phyloP scores from a whole-genome alignment of 92 coral and sea anemone genomes.

The Epizoanthus rinbou region DNA sequence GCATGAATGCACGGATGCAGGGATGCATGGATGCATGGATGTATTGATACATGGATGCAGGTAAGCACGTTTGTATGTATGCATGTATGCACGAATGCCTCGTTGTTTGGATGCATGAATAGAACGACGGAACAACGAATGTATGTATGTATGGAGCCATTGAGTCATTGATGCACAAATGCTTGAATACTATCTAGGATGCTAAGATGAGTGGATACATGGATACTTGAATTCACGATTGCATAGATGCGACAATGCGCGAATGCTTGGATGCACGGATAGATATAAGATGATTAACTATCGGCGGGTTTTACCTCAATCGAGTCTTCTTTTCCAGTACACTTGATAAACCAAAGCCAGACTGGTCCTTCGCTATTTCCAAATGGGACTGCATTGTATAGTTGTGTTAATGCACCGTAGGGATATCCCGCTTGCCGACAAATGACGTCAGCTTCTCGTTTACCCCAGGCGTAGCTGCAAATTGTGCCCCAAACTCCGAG shows the following conservation, averaged over 20 bases:
- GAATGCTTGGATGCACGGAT: neutral
- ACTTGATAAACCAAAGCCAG: neutral
- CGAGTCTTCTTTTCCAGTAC: constrained; percentile 7
- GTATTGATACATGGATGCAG: too few relatives aligned
- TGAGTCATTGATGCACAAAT: too few relatives aligned
- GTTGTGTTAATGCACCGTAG: neutral
- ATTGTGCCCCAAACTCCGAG: constrained; percentile 17
- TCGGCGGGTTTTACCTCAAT: neutral
- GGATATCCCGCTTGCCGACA: constrained; percentile 20
- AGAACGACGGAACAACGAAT: too few relatives aligned
- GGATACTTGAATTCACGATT: neutral
- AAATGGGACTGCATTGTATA: neutral
- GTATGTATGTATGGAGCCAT: too few relatives aligned
- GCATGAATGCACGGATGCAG: too few relatives aligned
- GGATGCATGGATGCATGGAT: too few relatives aligned
- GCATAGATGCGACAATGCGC: neutral
- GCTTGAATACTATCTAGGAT: too few relatives aligned
- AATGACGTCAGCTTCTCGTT: constrained; percentile 13
- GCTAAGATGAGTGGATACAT: too few relatives aligned
- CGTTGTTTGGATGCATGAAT: too few relatives aligned
- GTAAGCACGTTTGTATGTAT: too few relatives aligned
- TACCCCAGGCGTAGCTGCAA: neutral
- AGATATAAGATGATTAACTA: neutral
- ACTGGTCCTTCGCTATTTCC: neutral
- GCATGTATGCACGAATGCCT: too few relatives aligned